Evolutionary conservation across 2,797 vertebrate genomes (phyloP), one percentile per base, ranked within the genome.

Genomic region (Propithecus perrieri): DNA sequence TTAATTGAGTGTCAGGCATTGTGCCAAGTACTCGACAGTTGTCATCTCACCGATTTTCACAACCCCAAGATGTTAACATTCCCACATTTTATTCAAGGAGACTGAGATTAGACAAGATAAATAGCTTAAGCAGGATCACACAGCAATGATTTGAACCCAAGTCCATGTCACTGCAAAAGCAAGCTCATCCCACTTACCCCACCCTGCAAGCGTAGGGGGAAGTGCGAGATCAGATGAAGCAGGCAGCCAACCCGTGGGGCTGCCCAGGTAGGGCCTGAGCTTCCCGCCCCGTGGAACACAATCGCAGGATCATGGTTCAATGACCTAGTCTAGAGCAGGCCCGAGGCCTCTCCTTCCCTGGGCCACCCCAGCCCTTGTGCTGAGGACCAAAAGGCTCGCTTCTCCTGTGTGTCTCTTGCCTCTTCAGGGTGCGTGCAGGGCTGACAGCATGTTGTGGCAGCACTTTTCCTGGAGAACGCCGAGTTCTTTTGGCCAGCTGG

Each of bases 401-500:
- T 38, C 11, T 74, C 7, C 65, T 17, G 7, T 9, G 17, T 43
- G 28, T 72, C 88, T 74, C n/a, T 28, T 4, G 30, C 22, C 5
- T 78, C 63, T 28, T 9, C n/a, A 22, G n/a, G 35, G 53, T 74
- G 48, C 17, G 1, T 11, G 30, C 76, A 11, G 41, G 93, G 69
- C 53, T 11, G 30, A 50, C 67, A 48, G 88, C 7, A 84, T 67
- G 41, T 38, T 2, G 20, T 61, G 46, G 81, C 78, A 78, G 9
- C 61, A 43, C 30, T 59, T 87, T 86, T 74, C 78, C 57, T 43
- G 50, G 72, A 92, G 93, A 93, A 95, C 48, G 4, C 63, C 4
- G 30, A 79, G 96, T 84, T 91, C 92, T 86, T 90, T 67, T 38
- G 85, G 88, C 92, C 33, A 53, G 50, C 80, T 22, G 63, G 65